Conservation (phyloP, 2,797 vertebrate species). For the Trachops cirrhosus region DNA sequence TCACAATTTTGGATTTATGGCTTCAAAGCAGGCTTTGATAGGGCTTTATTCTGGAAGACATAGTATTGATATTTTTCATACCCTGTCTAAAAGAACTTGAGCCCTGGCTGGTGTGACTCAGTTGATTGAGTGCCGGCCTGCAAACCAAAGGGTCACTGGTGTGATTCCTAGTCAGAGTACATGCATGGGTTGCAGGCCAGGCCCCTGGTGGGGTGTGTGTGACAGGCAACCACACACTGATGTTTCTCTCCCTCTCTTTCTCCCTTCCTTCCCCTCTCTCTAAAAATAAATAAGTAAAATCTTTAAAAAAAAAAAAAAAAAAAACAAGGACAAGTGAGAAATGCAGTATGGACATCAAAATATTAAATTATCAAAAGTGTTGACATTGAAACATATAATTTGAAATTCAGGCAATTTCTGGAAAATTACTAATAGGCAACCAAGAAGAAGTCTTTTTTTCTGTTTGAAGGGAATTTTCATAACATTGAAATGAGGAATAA, state of each 20-base stretch:
- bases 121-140: too few species aligned
- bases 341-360: background rate
- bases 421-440: background rate
- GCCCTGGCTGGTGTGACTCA: too few species aligned
- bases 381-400: background rate
- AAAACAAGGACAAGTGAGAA: background rate
- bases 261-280: too few species aligned
- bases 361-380: background rate
- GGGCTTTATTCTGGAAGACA: background rate
- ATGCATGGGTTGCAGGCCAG: too few species aligned
- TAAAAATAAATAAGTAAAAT: too few species aligned
- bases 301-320: too few species aligned
- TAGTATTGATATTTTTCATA: background rate
- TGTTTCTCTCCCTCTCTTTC: too few species aligned
- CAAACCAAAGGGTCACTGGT: too few species aligned
- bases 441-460: background rate
- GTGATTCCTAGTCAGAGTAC: too few species aligned
- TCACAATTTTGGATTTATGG: background rate
- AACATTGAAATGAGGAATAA: background rate
- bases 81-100: background rate
- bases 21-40: background rate
- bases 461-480: background rate
- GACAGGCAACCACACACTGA: too few species aligned
- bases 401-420: background rate
- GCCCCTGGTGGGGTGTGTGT: too few species aligned